Conservation (phyloP, 2,113 vertebrate genomes). For the Crotophaga sulcirostris region DNA sequence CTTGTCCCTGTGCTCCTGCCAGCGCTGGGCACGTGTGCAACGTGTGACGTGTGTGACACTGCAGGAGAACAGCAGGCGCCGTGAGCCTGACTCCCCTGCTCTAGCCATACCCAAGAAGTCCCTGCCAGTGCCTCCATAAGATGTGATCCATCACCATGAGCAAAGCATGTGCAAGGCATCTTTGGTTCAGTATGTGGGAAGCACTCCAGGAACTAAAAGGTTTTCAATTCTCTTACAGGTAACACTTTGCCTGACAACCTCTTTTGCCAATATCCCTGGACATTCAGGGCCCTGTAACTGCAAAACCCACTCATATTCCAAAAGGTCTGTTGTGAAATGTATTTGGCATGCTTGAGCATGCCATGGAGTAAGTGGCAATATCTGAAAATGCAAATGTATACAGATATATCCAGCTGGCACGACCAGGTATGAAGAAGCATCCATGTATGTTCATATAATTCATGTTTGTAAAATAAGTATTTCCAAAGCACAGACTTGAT, state of each 20-base stretch:
- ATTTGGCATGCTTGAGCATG: background rate
- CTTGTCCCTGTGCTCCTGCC: too few species aligned
- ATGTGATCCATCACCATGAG: rapidly evolving
- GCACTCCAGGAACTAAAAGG: background rate
- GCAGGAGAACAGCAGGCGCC: too few species aligned
- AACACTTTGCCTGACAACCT: background rate
- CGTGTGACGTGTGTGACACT: too few species aligned
- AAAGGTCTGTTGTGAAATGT: background rate
- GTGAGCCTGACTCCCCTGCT: too few species aligned
- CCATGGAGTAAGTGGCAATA: background rate
- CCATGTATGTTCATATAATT: background rate
- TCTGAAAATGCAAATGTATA: background rate
- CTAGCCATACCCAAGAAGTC: background rate
- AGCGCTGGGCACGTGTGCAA: too few species aligned
- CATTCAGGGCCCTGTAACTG: background rate
- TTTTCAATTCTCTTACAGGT: background rate
- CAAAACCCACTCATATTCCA: background rate
- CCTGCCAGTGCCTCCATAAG: rapidly evolving
- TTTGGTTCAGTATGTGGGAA: background rate
- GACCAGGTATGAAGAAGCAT: background rate
- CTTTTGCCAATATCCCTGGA: background rate
- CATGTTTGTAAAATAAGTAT: background rate
- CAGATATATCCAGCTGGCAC: background rate
- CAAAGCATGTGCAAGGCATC: rapidly evolving
- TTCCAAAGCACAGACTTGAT: background rate